Conservation (phyloP, 2,888 invertebrate genomes). For the Limnephilus marmoratus region DNA sequence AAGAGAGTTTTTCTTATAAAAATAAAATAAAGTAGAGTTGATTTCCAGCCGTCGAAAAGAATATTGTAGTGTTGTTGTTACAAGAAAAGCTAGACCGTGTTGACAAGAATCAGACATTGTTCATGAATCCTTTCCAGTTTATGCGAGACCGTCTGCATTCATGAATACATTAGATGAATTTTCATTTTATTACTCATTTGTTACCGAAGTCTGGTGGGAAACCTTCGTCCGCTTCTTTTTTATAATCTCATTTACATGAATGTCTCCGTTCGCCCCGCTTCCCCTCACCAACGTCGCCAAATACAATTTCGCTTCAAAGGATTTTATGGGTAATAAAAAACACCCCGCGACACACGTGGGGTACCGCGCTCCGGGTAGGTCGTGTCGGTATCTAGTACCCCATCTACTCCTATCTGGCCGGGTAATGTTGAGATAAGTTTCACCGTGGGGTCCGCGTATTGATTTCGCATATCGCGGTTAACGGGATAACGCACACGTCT, state of each 20-base stretch:
- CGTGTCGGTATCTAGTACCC: background rate
- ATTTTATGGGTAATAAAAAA: conserved; percentile 66
- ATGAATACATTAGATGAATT: conserved; percentile 65
- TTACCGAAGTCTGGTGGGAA: conserved; percentile 59
- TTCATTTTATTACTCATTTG: conserved; percentile 66
- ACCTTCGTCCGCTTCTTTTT: conserved; percentile 61
- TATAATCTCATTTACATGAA: conserved; percentile 66
- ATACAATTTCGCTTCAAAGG: conserved; percentile 66
- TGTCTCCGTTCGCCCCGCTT: conserved; percentile 60
- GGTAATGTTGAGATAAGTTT: conserved; percentile 54
- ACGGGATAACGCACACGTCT: conserved; percentile 55
- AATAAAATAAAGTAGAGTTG: background rate
- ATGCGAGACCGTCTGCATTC: conserved; percentile 63
- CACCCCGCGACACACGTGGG: conserved; percentile 58
- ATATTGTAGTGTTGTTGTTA: background rate
- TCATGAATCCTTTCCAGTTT: conserved; percentile 60
- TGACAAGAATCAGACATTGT: conserved; percentile 51
- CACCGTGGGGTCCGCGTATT: conserved; percentile 54
- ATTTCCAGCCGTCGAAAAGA: background rate
- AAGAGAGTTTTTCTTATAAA: too few species aligned
- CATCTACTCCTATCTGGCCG: conserved; percentile 15
- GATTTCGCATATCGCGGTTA: conserved; percentile 64
- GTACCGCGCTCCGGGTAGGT: background rate
- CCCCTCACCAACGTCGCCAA: conserved; percentile 48
- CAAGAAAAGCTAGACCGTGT: background rate